Evolutionary conservation across 2,888 invertebrate species (phyloP).

Genomic region (Holacanthella duospinosa): DNA sequence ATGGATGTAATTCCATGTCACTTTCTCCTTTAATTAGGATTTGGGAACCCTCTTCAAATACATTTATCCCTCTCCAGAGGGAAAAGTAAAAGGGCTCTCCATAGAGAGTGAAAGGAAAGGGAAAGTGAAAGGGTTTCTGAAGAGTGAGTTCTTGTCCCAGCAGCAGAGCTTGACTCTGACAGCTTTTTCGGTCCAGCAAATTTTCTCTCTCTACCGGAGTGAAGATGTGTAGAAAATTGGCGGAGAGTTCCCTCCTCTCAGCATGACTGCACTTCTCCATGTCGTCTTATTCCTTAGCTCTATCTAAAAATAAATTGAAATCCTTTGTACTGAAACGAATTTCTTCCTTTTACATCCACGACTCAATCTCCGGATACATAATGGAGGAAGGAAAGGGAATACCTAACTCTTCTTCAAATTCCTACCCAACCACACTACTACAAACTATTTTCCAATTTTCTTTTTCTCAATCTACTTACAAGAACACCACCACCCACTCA

Average conservation of each 20-base stretch:
- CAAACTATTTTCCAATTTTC: neutral
- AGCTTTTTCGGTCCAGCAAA: slow-evolving; percentile 35
- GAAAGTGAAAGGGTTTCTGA: neutral
- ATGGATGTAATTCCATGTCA: slow-evolving; percentile 3
- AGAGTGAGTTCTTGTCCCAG: neutral
- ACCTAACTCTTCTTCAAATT: neutral
- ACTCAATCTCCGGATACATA: neutral
- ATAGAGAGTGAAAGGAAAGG: slow-evolving; percentile 7
- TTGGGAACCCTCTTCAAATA: neutral
- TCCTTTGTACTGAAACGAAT: slow-evolving; percentile 26
- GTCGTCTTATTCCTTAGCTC: slow-evolving; percentile 13
- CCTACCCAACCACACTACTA: too few species aligned
- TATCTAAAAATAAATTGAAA: slow-evolving; percentile 28
- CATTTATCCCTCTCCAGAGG: neutral
- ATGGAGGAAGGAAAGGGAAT: neutral
- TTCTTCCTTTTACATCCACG: neutral
- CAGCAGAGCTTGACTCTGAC: slow-evolving; percentile 33
- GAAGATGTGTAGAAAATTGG: slow-evolving; percentile 34
- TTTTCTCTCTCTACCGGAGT: slow-evolving; percentile 25
- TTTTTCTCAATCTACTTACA: too few species aligned
- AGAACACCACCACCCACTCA: too few species aligned
- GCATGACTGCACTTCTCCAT: neutral
- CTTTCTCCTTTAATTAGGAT: slow-evolving; percentile 4
- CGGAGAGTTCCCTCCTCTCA: neutral
- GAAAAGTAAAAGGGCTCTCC: neutral